A percentile compares a stretch with the other conserved stretches of the same genome.
These are phyloP conservation scores for Protonemura montana DNA, from an alignment of 2,888 invertebrate genomes.

Conservation along the genomic window DNA sequence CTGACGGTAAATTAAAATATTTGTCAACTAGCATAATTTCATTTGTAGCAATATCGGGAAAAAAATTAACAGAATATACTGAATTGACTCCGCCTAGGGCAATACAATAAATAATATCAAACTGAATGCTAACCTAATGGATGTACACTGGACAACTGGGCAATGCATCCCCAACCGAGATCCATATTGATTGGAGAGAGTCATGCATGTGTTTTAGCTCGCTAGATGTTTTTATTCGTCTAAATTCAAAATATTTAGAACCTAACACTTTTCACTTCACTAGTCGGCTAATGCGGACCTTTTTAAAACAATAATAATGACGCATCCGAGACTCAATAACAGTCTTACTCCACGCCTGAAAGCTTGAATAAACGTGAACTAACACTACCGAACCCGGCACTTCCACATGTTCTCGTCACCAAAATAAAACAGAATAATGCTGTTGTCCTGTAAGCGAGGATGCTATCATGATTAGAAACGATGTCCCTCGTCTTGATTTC, in stretches of 20 bases:
- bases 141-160: no score
- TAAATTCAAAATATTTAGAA: no score
- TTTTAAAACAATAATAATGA: no score
- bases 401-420: background rate
- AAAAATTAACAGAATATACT: background rate
- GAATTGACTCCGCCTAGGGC: background rate
- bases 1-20: background rate
- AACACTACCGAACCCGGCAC: background rate
- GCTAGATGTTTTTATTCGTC: no score
- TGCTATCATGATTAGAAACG: background rate
- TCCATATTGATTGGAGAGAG: no score
- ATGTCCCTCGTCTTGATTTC: background rate
- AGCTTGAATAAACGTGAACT: background rate
- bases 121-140: background rate
- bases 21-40: background rate
- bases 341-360: no score
- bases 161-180: no score
- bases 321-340: no score
- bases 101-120: background rate
- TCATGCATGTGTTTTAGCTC: no score
- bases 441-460: background rate
- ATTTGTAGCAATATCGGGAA: background rate
- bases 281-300: no score
- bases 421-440: background rate
- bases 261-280: no score